phyloP scores from a whole-genome alignment of 1,140 invertebrate species.

The Pseudomyrmex pallidus region DNA sequence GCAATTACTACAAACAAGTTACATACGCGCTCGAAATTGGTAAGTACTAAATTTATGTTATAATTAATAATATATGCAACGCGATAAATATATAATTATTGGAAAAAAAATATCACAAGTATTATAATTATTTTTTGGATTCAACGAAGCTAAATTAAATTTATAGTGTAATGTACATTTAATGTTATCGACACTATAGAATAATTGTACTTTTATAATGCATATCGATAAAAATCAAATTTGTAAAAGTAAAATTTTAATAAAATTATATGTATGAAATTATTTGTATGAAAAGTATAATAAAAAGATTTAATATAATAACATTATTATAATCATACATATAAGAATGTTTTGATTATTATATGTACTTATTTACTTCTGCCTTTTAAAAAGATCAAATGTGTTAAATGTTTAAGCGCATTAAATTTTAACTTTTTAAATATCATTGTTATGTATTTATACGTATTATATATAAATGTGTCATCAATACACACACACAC shows the following conservation, averaged over 20 bases:
- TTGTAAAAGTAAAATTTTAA: conserved; percentile 64
- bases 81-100: not conserved
- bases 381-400: not conserved
- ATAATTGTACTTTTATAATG: conserved; percentile 60
- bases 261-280: conserved; percentile 55
- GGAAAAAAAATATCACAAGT: conserved; percentile 15
- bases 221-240: conserved; percentile 44
- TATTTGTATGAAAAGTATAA: not conserved
- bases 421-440: no score
- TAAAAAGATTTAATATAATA: not conserved
- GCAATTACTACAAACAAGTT: conserved; percentile 37
- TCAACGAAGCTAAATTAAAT: conserved; percentile 13
- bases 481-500: not conserved
- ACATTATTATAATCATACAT: not conserved
- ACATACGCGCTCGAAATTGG: not conserved
- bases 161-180: conserved; percentile 42
- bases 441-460: no score
- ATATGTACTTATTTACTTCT: not conserved
- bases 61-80: conserved; percentile 35
- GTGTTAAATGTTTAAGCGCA: no score
- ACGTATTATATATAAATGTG: no score
- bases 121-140: conserved; percentile 31
- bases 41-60: conserved; percentile 42
- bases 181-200: not conserved
- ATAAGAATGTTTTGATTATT: not conserved